Conservation (phyloP, 2,888 invertebrate genomes). For the Andrena haemorrhoa region DNA sequence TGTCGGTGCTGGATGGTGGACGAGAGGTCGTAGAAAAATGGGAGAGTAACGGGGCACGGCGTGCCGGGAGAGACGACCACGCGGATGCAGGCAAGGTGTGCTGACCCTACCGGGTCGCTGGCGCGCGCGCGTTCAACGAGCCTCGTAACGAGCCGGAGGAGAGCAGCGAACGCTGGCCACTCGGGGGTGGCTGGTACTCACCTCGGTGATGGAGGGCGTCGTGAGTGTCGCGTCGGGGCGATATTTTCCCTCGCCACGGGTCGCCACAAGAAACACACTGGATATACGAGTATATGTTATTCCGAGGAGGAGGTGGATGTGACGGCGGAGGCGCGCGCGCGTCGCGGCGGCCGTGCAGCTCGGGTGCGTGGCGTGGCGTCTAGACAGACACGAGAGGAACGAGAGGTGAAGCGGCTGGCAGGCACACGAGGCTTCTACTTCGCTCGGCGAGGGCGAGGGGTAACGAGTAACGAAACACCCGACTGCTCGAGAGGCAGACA, state of each 20-base stretch:
- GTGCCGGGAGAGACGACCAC: neutral
- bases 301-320: conserved; percentile 13
- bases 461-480: conserved; percentile 44
- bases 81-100: neutral
- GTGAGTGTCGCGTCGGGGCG: conserved; percentile 53
- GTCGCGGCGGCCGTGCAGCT: conserved; percentile 21
- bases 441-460: conserved; percentile 26
- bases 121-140: neutral
- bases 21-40: too few species aligned
- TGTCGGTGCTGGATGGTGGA: too few species aligned
- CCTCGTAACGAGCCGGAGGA: conserved; percentile 7
- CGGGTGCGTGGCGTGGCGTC: conserved; percentile 48
- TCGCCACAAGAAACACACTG: conserved; percentile 50
- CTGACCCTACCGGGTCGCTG: neutral
- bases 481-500: conserved; percentile 32
- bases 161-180: conserved; percentile 23
- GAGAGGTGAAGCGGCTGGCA: conserved; percentile 19
- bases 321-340: conserved; percentile 1
- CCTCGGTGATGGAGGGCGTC: conserved; percentile 59
- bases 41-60: neutral
- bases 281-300: conserved; percentile 34
- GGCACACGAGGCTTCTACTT: conserved; percentile 24
- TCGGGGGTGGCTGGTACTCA: conserved; percentile 53
- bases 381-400: conserved; percentile 43
- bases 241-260: conserved; percentile 47